Evolutionary conservation across 1,140 invertebrate genomes (phyloP).

Genomic region (Halesus radiatus): DNA sequence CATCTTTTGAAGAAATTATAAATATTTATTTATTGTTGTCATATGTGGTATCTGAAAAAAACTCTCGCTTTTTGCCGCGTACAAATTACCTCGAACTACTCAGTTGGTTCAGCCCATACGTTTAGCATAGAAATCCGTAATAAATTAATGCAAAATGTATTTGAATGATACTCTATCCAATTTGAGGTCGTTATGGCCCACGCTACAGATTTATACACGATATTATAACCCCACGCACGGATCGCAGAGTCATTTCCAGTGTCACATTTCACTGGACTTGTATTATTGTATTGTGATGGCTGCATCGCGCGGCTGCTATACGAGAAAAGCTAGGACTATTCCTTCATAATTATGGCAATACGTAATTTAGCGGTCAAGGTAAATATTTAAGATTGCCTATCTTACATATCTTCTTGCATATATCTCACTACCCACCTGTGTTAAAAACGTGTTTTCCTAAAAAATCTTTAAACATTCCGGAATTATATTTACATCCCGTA

Average conservation of each 20-base stretch:
- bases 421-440: too few species aligned
- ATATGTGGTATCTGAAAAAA: too few species aligned
- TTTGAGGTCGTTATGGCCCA: constrained; percentile 37
- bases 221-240: constrained; percentile 23
- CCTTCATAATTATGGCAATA: too few species aligned
- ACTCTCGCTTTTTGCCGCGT: not conserved
- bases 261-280: constrained; percentile 12
- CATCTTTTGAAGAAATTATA: too few species aligned
- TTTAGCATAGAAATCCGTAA: not conserved
- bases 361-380: too few species aligned
- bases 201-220: not conserved
- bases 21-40: too few species aligned
- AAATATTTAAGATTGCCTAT: too few species aligned
- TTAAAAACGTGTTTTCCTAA: too few species aligned
- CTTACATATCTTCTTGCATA: too few species aligned
- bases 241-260: not conserved
- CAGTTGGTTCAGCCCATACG: not conserved
- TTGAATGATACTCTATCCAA: constrained; percentile 28
- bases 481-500: too few species aligned
- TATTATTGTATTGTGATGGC: constrained; percentile 4
- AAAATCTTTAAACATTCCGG: too few species aligned
- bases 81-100: not conserved
- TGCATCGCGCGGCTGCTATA: not conserved
- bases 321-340: too few species aligned
- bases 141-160: constrained; percentile 24